These are phyloP conservation scores for Trichoplax adhaerens DNA, from an alignment of 37 sponge, comb jelly and placozoan genomes.

Conservation along the genomic window DNA sequence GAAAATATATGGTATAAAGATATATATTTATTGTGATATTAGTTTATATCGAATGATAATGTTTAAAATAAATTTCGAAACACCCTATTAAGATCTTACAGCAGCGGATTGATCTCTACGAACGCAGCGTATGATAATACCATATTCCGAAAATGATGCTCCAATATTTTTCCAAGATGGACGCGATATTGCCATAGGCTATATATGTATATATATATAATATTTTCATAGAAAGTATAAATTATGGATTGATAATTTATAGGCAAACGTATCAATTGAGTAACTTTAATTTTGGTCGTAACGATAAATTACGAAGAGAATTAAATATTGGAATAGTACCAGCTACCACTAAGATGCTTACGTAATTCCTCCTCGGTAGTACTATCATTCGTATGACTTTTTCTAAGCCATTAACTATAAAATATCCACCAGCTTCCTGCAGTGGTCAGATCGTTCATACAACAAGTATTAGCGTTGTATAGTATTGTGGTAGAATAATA, in stretches of 20 bases:
- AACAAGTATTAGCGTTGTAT: too few relatives aligned
- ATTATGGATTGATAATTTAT: too few relatives aligned
- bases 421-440: conserved; percentile 92
- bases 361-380: conserved; percentile 74
- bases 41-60: too few relatives aligned
- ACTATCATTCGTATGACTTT: conserved; percentile 71
- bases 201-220: conserved; percentile 1
- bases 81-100: conserved; percentile 8
- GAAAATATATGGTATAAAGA: not conserved
- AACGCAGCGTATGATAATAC: conserved; percentile 62
- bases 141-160: conserved; percentile 69
- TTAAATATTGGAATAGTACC: too few relatives aligned
- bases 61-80: too few relatives aligned
- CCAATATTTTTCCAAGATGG: conserved; percentile 67
- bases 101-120: conserved; percentile 50
- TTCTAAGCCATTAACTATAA: conserved; percentile 90
- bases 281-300: too few relatives aligned
- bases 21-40: too few relatives aligned
- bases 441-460: not conserved
- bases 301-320: too few relatives aligned
- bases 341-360: conserved; percentile 6
- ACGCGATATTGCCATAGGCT: conserved; percentile 69
- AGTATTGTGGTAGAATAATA: too few relatives aligned
- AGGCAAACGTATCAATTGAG: too few relatives aligned
- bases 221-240: too few relatives aligned